phyloP scores from a whole-genome alignment of 2,797 vertebrate species.

The Hypotaenidia okinawae region DNA sequence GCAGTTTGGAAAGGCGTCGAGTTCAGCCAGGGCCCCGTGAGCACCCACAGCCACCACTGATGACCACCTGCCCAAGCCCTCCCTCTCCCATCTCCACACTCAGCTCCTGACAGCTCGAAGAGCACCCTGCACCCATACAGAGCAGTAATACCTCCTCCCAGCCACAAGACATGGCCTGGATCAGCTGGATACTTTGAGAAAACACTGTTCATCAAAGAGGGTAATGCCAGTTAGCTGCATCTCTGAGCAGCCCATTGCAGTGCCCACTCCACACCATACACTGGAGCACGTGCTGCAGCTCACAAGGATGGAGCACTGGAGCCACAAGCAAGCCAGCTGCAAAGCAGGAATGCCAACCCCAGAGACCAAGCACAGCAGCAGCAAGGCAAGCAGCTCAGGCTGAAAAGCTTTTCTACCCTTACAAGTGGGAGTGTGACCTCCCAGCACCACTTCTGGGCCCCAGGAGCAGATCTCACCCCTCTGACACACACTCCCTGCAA shows the following conservation, averaged over 20 bases:
- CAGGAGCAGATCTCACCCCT: not conserved
- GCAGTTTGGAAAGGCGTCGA: not conserved
- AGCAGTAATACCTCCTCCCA: not conserved
- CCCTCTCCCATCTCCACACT: not conserved
- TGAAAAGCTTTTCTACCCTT: not conserved
- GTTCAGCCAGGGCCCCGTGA: not conserved
- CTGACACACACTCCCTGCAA: accelerated
- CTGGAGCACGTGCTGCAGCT: not conserved
- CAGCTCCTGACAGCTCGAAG: not conserved
- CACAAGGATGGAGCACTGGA: accelerated
- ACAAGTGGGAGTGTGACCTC: accelerated
- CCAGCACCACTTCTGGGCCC: not conserved
- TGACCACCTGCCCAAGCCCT: accelerated
- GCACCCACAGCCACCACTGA: not conserved
- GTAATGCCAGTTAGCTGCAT: not conserved
- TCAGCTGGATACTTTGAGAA: not conserved
- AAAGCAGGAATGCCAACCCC: not conserved
- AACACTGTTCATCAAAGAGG: not conserved
- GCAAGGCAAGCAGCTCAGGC: accelerated
- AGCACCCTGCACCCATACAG: accelerated
- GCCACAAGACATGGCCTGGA: not conserved
- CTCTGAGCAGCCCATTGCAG: accelerated
- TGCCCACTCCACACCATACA: accelerated
- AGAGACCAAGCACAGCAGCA: accelerated
- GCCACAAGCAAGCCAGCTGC: not conserved